Base-by-base conservation (phyloP, 2,888 invertebrate genomes). In the Eupithecia centaureata region DNA sequence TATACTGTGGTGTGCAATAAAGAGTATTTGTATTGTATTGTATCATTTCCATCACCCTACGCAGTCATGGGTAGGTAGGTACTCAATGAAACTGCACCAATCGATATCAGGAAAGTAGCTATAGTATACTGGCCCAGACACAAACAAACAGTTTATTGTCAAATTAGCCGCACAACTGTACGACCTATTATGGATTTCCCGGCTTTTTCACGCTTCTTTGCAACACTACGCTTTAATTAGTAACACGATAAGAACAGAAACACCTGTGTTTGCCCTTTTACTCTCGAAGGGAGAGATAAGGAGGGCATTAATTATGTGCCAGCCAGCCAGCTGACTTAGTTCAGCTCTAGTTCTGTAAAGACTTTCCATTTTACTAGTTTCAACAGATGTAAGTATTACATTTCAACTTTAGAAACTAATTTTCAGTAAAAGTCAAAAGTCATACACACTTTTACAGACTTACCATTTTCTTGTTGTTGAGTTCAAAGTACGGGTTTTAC, bases 261-360 rank as follows among this genome's bases (percentile, higher is more conserved):
- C 82, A 85, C 82, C 82, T 85, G 82, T 81, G 80, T 79, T 76
- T 77, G 78, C 79, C 76, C 79, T 81, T 75, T 80, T 79, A 72
- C 75, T 79, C 79, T 80, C 77, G 54, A 63, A 70, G 70, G 73
- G 64, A 57, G 60, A 71, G 76, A 76, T 76, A 75, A 77, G 70
- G 62, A 71, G 72, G 65, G 70, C 72, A 74, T 74, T 72, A 70
- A 73, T 71, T 72, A 72, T 72, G 70, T 62, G 70, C 64, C 33
- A 69, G 65, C 67, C 65, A 65, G 68, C 64, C 69, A 61, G 61
- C 67, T 42, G 47, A 52, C n/a, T 56, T 54, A 67, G 47, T 71
- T 67, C 70, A 66, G 68, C 63, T 73, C 67, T 64, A 68, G 65
- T 61, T 64, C 54, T 56, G 64, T 68, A 67, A 65, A 63, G 65